Percentiles rank a stretch among this genome's conserved stretches.
Evolutionary conservation across 2,888 invertebrate species (phyloP).

Genomic region (Syrista parreyssii): DNA sequence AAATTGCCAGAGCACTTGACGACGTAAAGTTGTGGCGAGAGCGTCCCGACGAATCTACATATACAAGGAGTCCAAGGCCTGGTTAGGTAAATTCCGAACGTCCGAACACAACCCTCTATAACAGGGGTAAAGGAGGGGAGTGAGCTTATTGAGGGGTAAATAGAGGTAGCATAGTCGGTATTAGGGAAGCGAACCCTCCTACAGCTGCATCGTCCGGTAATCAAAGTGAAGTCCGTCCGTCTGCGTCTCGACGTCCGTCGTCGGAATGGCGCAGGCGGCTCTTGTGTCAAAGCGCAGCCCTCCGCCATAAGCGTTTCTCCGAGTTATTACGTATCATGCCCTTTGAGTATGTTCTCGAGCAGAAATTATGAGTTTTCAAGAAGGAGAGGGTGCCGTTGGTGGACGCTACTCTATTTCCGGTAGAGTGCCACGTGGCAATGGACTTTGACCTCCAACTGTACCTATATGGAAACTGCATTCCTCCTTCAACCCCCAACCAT

Average conservation of each 20-base stretch:
- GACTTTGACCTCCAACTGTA: neutral
- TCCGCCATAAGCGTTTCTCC: slow-evolving; percentile 39
- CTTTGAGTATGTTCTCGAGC: slow-evolving; percentile 57
- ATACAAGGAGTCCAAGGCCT: slow-evolving; percentile 8
- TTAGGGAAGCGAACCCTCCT: slow-evolving; percentile 39
- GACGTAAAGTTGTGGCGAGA: slow-evolving; percentile 28
- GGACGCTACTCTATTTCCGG: too few species aligned
- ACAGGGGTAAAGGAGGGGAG: slow-evolving; percentile 18
- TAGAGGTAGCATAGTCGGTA: slow-evolving; percentile 40
- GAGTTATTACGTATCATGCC: slow-evolving; percentile 42
- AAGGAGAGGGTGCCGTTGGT: neutral
- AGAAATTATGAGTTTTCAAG: slow-evolving; percentile 54
- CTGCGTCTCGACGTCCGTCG: slow-evolving; percentile 5
- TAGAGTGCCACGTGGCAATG: neutral
- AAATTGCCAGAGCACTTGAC: slow-evolving; percentile 23
- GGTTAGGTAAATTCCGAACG: slow-evolving; percentile 16
- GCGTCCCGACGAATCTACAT: slow-evolving; percentile 7
- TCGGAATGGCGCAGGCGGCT: slow-evolving; percentile 3
- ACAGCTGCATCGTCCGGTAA: slow-evolving; percentile 55
- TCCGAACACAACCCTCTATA: slow-evolving; percentile 14
- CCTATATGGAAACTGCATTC: neutral
- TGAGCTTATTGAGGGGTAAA: slow-evolving; percentile 24
- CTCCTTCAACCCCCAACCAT: too few species aligned
- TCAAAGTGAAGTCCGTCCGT: slow-evolving; percentile 45
- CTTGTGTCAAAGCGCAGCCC: slow-evolving; percentile 20